Evolutionary conservation across 2,797 vertebrate genomes (phyloP), one percentile per base, ranked within the genome.

Genomic region (Tokudaia tokunoshimensis): DNA sequence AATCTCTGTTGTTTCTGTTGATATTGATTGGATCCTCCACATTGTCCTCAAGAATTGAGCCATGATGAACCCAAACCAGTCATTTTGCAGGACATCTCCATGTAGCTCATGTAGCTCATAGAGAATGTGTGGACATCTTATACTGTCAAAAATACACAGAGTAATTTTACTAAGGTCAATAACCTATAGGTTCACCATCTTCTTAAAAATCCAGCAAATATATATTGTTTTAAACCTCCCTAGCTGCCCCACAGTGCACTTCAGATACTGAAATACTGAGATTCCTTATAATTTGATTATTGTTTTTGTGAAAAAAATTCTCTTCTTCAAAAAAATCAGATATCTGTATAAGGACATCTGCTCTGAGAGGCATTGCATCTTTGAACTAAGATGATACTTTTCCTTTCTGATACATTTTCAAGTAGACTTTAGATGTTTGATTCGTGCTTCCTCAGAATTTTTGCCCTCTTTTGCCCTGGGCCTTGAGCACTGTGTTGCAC

Each of bases 361-460:
- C 11, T 52, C 83, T 22, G 52, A 24, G 34, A 63, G n/a, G 34
- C 50, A 74, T 0, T 8, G 24, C 3, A 47, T 79, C 50, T 81
- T 87, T 87, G 8, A 92, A 29, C 34, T 41, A n/a, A 90, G 9
- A 14, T 52, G 20, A 55, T 92, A 34, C 52, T 44, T 74, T 41
- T 89, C 93, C 57, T 74, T 12, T 80, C 74, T 14, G 20, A 41
- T 76, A 55, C 20, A 6, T 70, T 90, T 95, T 87, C 6, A 84
- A 61, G 13, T 91, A 80, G 15, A 84, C 34, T 94, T 96, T 84
- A 95, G 20, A 76, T 72, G 5, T 76, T 57, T 52, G 14, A 57
- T 37, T 15, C 86, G 0, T 7, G 26, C 26, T 92, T 24, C 57
- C 57, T 94, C 63, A 88, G 34, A 75, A 91, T 5, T 37, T 31